Conservation (phyloP, 2,113 vertebrate species). For the Gulo gulo region DNA sequence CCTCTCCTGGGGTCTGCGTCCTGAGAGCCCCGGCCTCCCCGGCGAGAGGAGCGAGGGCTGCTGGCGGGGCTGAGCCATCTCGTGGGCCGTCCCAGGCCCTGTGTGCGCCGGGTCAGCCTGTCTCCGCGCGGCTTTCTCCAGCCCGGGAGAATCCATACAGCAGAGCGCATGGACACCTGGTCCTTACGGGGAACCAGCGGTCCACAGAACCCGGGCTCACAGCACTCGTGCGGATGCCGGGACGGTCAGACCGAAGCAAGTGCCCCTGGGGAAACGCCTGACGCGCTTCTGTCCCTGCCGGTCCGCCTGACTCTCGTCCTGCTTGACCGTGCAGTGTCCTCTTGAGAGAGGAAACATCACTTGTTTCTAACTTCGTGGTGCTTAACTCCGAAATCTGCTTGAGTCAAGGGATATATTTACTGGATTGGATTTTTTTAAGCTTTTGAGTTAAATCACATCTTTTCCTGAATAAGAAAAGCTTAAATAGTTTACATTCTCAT, state of each 20-base stretch:
- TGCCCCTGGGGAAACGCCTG: accelerated
- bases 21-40: background rate
- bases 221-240: accelerated
- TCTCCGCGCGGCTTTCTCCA: accelerated
- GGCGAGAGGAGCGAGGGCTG: accelerated
- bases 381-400: background rate
- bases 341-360: no score
- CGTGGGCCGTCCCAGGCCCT: accelerated
- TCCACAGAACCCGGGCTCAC: background rate
- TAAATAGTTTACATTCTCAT: background rate
- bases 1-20: background rate
- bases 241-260: background rate
- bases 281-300: accelerated
- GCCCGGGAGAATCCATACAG: accelerated
- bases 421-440: background rate
- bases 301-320: background rate
- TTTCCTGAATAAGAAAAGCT: background rate
- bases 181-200: background rate
- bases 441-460: background rate
- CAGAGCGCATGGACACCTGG: no score
- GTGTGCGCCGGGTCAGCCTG: background rate
- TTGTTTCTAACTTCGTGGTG: background rate
- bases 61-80: no score
- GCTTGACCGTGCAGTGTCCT: background rate
- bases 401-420: background rate